These are phyloP conservation scores for Phyllostomus discolor DNA, from an alignment of 2,113 vertebrate genomes.

Conservation along the genomic window DNA sequence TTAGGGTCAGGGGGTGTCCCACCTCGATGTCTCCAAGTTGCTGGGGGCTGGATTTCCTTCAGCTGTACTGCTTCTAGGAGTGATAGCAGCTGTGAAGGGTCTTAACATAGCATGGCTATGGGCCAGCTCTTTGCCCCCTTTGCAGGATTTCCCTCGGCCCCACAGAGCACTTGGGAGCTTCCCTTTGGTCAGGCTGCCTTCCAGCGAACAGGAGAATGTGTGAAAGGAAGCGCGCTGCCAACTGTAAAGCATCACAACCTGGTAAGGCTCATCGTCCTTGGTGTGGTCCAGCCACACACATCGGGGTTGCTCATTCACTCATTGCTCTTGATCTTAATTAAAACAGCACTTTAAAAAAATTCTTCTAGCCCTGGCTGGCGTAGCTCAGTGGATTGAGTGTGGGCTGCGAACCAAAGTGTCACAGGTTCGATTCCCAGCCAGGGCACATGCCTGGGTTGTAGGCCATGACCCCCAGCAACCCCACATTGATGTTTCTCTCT, in stretches of 20 bases:
- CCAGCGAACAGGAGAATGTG: background rate
- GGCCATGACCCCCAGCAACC: no score
- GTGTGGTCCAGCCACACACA: background rate
- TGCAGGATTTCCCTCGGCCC: background rate
- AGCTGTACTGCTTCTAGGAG: background rate
- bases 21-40: background rate
- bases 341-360: background rate
- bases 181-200: background rate
- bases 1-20: background rate
- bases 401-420: no score
- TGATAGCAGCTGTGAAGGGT: background rate
- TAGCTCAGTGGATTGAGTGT: no score
- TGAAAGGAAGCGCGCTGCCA: background rate
- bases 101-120: background rate
- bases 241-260: background rate
- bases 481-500: no score
- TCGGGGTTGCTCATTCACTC: background rate
- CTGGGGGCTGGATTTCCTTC: background rate
- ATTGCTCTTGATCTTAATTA: background rate
- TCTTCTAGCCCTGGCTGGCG: no score
- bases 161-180: background rate
- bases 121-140: background rate
- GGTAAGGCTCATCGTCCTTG: background rate
- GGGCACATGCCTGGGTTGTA: no score
- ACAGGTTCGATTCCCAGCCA: no score